Evolutionary conservation across 2,888 invertebrate genomes (phyloP), one percentile per base, ranked within the genome.

Genomic region (Plebejus anna): DNA sequence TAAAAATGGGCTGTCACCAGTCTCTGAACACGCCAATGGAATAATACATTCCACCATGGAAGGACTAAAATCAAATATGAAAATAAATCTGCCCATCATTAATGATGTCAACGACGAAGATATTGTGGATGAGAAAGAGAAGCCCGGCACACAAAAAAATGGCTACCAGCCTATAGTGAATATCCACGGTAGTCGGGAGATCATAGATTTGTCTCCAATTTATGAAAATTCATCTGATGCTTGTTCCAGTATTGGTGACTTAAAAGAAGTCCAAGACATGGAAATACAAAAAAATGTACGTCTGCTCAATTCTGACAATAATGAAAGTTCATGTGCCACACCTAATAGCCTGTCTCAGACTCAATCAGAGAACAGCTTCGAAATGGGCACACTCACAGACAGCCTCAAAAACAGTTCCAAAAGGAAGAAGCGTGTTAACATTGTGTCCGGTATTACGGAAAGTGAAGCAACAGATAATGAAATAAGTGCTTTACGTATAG

Each of bases 341-440:
- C 94, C 91, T 1, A 92, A 90, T 81, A 90, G 92, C 79, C 77
- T 94, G 78, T 86, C 95, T 80, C 86, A 95, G 88, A 94, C 94
- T 7, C 93, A 94, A 77, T 94, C 94, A 0, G 94, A 94, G 81
- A 92, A 89, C 80, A 94, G 94, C 79, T 89, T 94, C 80, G 94
- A 94, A 84, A 91, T 93, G 90, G 92, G 91, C 1, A 84, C 85
- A 13, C 82, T 92, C 16, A 90, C 91, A 57, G 94, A 94, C 76
- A 92, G 93, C 80, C 86, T 92, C 1, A 93, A 92, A 80, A 91
- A 90, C 78, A 93, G 91, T 84, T 87, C 89, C 72, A 94, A 91
- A 82, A 92, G 90, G 82, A 95, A 95, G 88, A 96, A 96, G 82
- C 90, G 95, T 79, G 96, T 96, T 0, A 96, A 96, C 80, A 96